These are phyloP conservation scores for Ovis canadensis DNA, from an alignment of 2,113 vertebrate genomes.

Conservation along the genomic window DNA sequence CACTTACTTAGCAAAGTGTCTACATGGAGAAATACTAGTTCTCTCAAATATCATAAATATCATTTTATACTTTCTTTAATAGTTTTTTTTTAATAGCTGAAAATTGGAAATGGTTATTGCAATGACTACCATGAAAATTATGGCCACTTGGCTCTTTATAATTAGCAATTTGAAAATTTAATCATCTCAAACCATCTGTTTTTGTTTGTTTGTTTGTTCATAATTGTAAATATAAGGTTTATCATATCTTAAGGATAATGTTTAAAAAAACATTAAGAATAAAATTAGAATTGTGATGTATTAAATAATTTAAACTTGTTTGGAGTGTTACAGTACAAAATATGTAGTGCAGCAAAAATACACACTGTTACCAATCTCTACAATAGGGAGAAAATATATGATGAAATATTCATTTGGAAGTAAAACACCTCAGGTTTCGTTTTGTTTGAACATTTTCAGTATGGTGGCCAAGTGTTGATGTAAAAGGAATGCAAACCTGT, in stretches of 20 bases:
- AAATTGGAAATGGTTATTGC: background rate
- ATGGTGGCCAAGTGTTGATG: background rate
- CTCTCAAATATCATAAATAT: background rate
- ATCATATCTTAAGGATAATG: background rate
- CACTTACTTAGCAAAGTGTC: background rate
- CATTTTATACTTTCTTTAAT: background rate
- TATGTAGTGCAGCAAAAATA: background rate
- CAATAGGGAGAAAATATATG: background rate
- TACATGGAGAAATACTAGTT: background rate
- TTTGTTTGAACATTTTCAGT: background rate
- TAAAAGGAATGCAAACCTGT: background rate
- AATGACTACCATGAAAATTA: background rate
- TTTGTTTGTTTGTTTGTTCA: background rate
- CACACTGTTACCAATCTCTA: background rate
- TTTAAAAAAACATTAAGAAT: background rate
- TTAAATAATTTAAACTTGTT: background rate
- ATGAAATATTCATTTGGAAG: background rate
- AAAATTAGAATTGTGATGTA: background rate
- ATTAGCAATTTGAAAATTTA: background rate
- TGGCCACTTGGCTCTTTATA: background rate
- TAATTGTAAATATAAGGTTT: background rate
- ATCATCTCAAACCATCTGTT: conserved; percentile 19
- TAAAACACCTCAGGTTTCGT: background rate
- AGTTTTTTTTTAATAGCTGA: background rate
- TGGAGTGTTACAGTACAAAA: background rate